phyloP scores from a whole-genome alignment of 2,888 invertebrate species.

The Lutraria lutraria region DNA sequence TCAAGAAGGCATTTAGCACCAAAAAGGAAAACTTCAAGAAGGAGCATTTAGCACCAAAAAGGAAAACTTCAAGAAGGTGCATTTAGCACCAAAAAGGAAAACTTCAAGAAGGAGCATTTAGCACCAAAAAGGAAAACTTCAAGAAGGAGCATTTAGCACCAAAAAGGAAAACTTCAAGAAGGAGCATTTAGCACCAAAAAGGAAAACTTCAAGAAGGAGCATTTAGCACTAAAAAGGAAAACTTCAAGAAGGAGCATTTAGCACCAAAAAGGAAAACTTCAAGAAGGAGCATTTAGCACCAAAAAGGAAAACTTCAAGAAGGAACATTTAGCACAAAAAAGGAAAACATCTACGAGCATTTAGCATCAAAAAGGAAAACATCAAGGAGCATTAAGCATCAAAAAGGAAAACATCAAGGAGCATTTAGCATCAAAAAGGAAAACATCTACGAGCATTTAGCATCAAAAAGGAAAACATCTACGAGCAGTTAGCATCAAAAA shows the following conservation, averaged over 20 bases:
- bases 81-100: conserved; percentile 4
- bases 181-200: conserved; percentile 5
- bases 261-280: no score
- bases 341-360: no score
- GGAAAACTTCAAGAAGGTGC: conserved; percentile 3
- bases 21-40: neutral
- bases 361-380: neutral
- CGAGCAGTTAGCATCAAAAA: conserved; percentile 1
- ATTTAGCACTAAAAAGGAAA: neutral
- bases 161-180: neutral
- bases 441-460: no score
- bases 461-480: neutral
- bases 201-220: conserved; percentile 3
- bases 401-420: no score
- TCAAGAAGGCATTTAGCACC: conserved; percentile 16
- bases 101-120: neutral
- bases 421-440: conserved; percentile 11
- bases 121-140: no score
- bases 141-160: conserved; percentile 8
- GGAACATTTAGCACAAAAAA: neutral
- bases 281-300: conserved; percentile 8
- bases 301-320: neutral
- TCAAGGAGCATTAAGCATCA: neutral
- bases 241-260: neutral
- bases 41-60: conserved; percentile 5